Conservation (phyloP, 2,797 vertebrate species). For the Acanthurus leucopareius region DNA sequence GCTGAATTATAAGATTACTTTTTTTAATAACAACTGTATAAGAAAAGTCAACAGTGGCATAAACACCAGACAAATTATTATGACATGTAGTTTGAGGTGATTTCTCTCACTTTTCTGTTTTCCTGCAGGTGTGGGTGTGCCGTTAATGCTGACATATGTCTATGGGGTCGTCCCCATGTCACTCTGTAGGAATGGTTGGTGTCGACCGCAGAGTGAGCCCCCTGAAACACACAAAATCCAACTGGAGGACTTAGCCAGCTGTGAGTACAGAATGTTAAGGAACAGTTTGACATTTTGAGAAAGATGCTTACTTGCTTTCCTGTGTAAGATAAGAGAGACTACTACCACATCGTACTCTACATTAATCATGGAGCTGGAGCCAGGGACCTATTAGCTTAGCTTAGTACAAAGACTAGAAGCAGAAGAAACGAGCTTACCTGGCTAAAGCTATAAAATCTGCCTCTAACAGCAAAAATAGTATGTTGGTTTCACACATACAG, state of each 20-base stretch:
- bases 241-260: conserved; percentile 89
- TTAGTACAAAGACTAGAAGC: conserved; percentile 8
- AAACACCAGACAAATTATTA: no score
- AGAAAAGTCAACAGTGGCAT: no score
- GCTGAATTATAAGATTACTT: not conserved
- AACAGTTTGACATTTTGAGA: not conserved
- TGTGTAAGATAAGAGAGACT: not conserved
- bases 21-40: not conserved
- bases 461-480: no score
- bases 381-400: not conserved
- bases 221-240: conserved; percentile 81
- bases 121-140: conserved; percentile 88
- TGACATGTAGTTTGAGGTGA: no score
- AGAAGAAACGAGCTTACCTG: not conserved
- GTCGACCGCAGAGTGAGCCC: conserved; percentile 83
- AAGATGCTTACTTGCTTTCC: not conserved
- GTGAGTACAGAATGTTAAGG: conserved; percentile 75
- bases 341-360: no score
- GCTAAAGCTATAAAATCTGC: no score
- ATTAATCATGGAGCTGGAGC: no score
- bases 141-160: conserved; percentile 91
- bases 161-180: conserved; percentile 91
- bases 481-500: no score
- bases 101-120: conserved; percentile 29
- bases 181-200: conserved; percentile 89